Base-by-base conservation (phyloP, 2,888 invertebrate genomes). In the Deilephila porcellus region DNA sequence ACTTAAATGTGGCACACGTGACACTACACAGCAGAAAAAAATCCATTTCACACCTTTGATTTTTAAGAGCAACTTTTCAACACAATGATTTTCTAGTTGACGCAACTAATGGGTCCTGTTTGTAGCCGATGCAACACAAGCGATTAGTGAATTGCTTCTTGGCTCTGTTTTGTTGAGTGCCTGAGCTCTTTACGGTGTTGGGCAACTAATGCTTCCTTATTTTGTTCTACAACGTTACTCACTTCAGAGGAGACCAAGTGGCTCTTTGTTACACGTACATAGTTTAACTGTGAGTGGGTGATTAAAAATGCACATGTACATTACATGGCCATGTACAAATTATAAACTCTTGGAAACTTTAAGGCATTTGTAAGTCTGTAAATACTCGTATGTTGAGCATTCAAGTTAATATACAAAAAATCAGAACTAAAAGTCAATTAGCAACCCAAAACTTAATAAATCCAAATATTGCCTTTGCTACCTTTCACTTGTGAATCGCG, bases 121-220 rank as follows among this genome's bases (percentile, higher is more conserved):
- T 59, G 59, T 67, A 32, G 64, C 76, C 75, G 76, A 19, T 32
- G 45, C 59, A 63, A 67, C 19, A 59, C 37, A 85, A 81, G 62
- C 25, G 70, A 72, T 75, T 71, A 75, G 63, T 62, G 63, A 73
- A 76, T 78, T 76, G 71, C 74, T 60, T 62, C 34, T 67, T 45
- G 4, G 73, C 74, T 74, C 25, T 75, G 75, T 75, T 70, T 70
- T 77, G 59, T 74, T 77, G 76, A 78, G 78, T 74, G 75, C 63
- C 19, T 56, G 34, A 74, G 71, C 74, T 75, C 73, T 76, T 75
- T 75, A 76, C 74, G 76, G 64, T 74, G 52, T 63, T 64, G 70
- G 72, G 75, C 74, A 76, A 76, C 71, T 71, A 63, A 74, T 72
- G 73, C 63, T 76, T 75, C 76, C 74, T 76, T 74, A 62, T 67